Evolutionary conservation across 2,797 vertebrate genomes (phyloP).

Genomic region (Peromyscus nudipes): DNA sequence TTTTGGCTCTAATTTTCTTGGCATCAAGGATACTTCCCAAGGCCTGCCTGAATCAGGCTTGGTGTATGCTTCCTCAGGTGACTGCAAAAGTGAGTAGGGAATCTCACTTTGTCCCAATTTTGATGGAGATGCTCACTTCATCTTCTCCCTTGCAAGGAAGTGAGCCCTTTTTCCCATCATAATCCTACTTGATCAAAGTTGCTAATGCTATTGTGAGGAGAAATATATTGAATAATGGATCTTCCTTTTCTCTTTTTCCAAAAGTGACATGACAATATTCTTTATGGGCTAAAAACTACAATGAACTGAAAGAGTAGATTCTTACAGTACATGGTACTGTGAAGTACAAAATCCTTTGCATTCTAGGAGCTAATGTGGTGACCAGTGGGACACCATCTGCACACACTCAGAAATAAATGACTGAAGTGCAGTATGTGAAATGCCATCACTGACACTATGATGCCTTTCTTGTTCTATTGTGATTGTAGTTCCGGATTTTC

Average conservation of each 20-base stretch:
- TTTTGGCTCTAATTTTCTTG: neutral
- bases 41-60: neutral
- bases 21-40: neutral
- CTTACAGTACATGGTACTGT: neutral
- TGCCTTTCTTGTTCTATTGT: neutral
- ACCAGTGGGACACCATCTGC: neutral
- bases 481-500: neutral
- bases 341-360: neutral
- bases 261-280: neutral
- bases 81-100: neutral
- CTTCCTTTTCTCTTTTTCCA: neutral
- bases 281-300: neutral
- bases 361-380: neutral
- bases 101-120: neutral
- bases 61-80: neutral
- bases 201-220: neutral
- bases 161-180: neutral
- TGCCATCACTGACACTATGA: neutral
- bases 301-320: conserved; percentile 19
- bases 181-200: neutral
- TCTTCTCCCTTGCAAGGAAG: neutral
- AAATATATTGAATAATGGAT: neutral
- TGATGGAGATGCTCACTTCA: neutral
- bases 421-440: neutral
- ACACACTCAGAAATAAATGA: neutral